Evolutionary conservation across 1,140 invertebrate species (phyloP).

Genomic region (Nebria ingens): DNA sequence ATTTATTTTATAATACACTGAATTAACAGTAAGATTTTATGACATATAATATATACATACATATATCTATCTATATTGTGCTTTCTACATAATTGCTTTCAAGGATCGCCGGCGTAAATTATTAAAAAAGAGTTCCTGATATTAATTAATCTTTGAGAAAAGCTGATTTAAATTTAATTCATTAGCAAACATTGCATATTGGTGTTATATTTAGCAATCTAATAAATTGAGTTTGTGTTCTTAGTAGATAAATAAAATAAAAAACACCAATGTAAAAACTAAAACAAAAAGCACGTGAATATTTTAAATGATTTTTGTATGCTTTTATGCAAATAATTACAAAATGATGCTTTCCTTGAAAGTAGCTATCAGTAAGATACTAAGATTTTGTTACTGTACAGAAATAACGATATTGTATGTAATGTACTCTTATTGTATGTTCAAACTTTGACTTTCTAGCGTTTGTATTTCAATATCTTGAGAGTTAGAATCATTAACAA

Average conservation of each 20-base stretch:
- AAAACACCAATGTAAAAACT: not conserved
- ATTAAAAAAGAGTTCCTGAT: not conserved
- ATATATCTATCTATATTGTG: not conserved
- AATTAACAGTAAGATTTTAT: not conserved
- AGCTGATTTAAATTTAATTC: not conserved
- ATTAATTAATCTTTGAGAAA: not conserved
- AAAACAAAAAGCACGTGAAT: not conserved
- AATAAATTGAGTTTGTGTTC: not conserved
- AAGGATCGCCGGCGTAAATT: not conserved
- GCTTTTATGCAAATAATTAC: not conserved
- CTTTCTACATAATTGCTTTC: not conserved
- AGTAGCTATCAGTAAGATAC: not conserved
- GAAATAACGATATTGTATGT: not conserved
- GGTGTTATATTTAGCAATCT: not conserved
- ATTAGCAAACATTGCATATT: not conserved
- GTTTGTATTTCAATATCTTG: not conserved
- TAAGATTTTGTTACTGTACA: not conserved
- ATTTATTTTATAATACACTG: not conserved
- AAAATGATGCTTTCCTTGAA: not conserved
- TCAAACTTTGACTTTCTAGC: not conserved
- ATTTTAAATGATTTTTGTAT: not conserved
- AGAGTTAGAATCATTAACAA: not conserved
- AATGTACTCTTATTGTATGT: not conserved
- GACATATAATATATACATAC: too few relatives aligned
- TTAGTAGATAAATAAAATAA: not conserved